phyloP scores from a whole-genome alignment of 2,113 vertebrate species.

The Platichthys stellatus region DNA sequence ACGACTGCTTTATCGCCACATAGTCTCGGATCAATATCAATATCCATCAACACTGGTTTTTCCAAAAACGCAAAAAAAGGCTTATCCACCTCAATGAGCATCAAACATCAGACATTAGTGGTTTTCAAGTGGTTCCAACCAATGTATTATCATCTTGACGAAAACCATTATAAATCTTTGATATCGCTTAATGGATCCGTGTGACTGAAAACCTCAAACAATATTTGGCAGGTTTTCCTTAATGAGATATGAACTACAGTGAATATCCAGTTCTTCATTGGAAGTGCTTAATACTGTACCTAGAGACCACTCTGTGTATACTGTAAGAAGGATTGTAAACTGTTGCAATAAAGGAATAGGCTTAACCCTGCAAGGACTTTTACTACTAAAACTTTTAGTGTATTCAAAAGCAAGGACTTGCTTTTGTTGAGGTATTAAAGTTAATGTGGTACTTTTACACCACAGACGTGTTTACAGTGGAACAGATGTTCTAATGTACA shows the following conservation, averaged over 20 bases:
- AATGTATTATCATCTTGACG: slow-evolving; percentile 54
- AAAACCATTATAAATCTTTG: neutral
- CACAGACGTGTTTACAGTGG: neutral
- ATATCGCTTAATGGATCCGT: slow-evolving; percentile 35
- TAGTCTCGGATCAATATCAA: slow-evolving; percentile 69
- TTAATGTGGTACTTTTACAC: no score
- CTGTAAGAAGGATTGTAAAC: no score
- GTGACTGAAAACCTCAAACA: slow-evolving; percentile 5
- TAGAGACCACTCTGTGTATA: neutral
- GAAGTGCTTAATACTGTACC: neutral
- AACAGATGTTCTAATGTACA: neutral
- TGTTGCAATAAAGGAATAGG: no score
- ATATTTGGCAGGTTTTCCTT: slow-evolving; percentile 4
- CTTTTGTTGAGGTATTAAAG: no score
- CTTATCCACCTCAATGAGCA: slow-evolving; percentile 57
- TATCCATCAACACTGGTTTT: slow-evolving; percentile 62
- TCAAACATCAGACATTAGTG: slow-evolving; percentile 65
- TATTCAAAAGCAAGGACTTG: no score
- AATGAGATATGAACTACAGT: slow-evolving; percentile 9
- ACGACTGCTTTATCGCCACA: slow-evolving; percentile 25
- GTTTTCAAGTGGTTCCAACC: slow-evolving; percentile 58
- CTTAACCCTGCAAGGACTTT: no score
- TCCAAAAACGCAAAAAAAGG: slow-evolving; percentile 51
- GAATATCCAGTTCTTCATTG: neutral
- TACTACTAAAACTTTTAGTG: no score